These are phyloP conservation scores for Orthonyx spaldingii DNA, from an alignment of 2,113 vertebrate species.

Conservation along the genomic window DNA sequence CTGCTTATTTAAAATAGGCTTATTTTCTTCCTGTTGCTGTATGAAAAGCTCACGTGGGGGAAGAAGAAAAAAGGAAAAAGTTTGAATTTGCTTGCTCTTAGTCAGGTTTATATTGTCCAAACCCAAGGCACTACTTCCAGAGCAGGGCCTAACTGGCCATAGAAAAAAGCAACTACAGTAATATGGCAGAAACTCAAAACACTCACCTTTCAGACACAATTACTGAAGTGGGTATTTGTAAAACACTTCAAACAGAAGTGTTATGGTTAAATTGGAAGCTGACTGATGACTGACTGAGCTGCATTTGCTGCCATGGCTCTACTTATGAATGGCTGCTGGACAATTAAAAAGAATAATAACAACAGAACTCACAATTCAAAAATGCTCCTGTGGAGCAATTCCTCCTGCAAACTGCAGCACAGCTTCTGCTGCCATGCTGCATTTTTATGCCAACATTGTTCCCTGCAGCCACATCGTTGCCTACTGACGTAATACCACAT, in stretches of 20 bases:
- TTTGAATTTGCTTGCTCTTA: background rate
- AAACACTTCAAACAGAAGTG: background rate
- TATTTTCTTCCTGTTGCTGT: background rate
- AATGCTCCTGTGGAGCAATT: background rate
- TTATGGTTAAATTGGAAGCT: background rate
- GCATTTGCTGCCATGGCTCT: background rate
- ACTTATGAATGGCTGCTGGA: background rate
- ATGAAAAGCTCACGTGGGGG: background rate
- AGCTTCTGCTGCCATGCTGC: background rate
- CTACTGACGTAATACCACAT: background rate
- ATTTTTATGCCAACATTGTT: background rate
- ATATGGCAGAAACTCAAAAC: background rate
- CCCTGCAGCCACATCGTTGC: background rate
- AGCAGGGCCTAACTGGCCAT: background rate
- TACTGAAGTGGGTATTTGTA: background rate
- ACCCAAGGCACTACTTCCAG: background rate
- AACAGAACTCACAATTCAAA: background rate
- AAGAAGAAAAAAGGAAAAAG: background rate
- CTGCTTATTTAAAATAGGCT: background rate
- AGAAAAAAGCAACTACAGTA: background rate
- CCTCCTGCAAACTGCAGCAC: background rate
- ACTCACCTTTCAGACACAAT: background rate
- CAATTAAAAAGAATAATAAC: background rate
- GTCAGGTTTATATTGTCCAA: background rate
- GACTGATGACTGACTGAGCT: background rate